A percentile compares a stretch with the other conserved stretches of the same genome.
phyloP scores from a whole-genome alignment of 2,797 vertebrate species.

The Passerculus sandwichensis region DNA sequence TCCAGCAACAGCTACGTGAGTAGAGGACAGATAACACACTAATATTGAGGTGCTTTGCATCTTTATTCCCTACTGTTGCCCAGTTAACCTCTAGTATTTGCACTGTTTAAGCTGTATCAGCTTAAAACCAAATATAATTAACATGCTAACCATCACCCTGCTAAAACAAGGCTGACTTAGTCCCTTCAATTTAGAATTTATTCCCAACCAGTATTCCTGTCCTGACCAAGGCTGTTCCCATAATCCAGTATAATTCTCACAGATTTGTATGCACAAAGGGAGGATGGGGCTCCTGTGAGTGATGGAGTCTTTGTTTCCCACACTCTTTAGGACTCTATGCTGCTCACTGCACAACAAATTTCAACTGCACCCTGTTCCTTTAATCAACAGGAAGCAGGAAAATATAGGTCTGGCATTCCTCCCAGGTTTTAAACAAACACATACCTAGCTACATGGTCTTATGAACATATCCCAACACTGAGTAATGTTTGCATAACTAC shows the following conservation, averaged over 20 bases:
- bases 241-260: background rate
- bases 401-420: background rate
- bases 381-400: background rate
- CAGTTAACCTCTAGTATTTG: background rate
- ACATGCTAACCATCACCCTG: background rate
- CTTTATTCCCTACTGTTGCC: background rate
- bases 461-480: background rate
- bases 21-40: background rate
- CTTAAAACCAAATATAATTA: background rate
- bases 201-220: background rate
- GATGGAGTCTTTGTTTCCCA: background rate
- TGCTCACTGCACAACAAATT: background rate
- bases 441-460: background rate
- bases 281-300: background rate
- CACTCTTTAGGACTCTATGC: background rate
- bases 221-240: background rate
- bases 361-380: background rate
- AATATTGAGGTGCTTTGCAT: background rate
- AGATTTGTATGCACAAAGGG: background rate
- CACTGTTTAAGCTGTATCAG: background rate
- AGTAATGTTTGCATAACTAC: background rate
- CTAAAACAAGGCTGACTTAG: background rate
- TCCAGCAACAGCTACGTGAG: background rate
- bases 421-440: conserved; percentile 5
- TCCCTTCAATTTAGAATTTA: background rate